Evolutionary conservation across 2,113 vertebrate genomes (phyloP), one percentile per base, ranked within the genome.

Genomic region (Jacana jacana): DNA sequence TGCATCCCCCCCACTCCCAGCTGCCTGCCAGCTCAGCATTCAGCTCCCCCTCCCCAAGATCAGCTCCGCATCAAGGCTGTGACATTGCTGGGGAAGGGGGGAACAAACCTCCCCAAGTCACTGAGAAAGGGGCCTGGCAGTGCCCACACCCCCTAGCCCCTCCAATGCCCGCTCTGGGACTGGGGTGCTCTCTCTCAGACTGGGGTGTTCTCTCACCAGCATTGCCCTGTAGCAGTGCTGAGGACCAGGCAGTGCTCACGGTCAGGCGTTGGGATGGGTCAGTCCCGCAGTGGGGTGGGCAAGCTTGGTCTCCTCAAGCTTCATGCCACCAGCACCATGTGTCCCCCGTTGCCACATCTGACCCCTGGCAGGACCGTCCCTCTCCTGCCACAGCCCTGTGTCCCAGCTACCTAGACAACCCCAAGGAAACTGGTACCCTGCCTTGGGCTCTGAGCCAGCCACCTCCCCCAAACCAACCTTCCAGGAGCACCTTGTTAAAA

Each of bases 1-100:
- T 20, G 37, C 90, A 83, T 80, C 77, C 91, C 93, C 89, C 92
- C 51, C 27, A 15, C 75, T 81, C 81, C 49, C 71, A 83, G 73
- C 84, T 89, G 80, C 88, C 95, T 91, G 87, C 83, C 96, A 95
- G 91, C 91, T 82, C 94, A 84, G 88, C 94, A 95, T 95, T 93
- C 91, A 94, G 92, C 93, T 90, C 93, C 60, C 66, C 87, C 91
- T 95, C 88, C 69, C 60, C 11, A 3, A 18, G 30, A 28, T 60
- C 78, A 84, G 76, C 31, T 13, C 10, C n/a, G 44, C 65, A 77
- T 63, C 81, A 86, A 80, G 75, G 66, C 37, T 80, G 48, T 60
- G 60, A 72, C 54, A 46, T 25, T 39, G 42, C 20, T 63, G 27
- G 20, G 35, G 30, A 76, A 12, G 13, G 14, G 15, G 40, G 11